Percentiles rank a stretch among this genome's conserved stretches.
Evolutionary conservation across 2,797 vertebrate genomes (phyloP).

Genomic region (Tragopan temminckii): DNA sequence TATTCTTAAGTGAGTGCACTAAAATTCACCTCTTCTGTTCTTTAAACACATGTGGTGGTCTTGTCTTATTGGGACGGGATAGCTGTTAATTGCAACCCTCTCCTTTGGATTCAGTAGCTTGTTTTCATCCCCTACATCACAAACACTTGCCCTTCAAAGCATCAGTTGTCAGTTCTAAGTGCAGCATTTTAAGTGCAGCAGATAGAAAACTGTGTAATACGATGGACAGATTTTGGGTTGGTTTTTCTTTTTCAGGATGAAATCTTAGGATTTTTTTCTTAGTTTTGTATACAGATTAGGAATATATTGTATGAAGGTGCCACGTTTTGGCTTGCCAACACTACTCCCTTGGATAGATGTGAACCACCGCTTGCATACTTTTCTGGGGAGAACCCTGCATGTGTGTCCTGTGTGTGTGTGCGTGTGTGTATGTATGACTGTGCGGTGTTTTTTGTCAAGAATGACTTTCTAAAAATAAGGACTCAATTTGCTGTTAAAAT

Average conservation of each 20-base stretch:
- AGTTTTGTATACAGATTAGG: constrained; percentile 65
- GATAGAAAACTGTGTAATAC: constrained; percentile 1
- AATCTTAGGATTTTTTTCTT: constrained; percentile 40
- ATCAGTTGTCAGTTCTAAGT: constrained; percentile 54
- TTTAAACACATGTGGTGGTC: constrained; percentile 57
- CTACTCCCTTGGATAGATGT: constrained; percentile 77
- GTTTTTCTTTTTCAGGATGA: constrained; percentile 60
- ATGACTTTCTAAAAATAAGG: constrained; percentile 79
- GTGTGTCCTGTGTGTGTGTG: constrained; percentile 73
- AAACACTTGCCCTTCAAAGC: constrained; percentile 48
- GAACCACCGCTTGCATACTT: constrained; percentile 66
- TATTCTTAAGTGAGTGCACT: constrained; percentile 74
- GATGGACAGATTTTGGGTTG: background rate
- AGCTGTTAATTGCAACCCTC: constrained; percentile 28
- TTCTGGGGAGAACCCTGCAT: constrained; percentile 80
- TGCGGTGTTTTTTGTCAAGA: constrained; percentile 75
- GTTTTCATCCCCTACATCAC: constrained; percentile 23
- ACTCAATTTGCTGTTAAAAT: constrained; percentile 78
- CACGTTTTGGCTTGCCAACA: constrained; percentile 81
- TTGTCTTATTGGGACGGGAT: constrained; percentile 57
- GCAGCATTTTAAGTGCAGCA: constrained; percentile 62
- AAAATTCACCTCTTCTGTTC: constrained; percentile 43
- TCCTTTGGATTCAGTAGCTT: constrained; percentile 25
- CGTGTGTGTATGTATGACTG: constrained; percentile 59
- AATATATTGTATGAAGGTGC: constrained; percentile 81